Evolutionary conservation across 2,888 invertebrate genomes (phyloP).

Genomic region (Antheraea yamamai): DNA sequence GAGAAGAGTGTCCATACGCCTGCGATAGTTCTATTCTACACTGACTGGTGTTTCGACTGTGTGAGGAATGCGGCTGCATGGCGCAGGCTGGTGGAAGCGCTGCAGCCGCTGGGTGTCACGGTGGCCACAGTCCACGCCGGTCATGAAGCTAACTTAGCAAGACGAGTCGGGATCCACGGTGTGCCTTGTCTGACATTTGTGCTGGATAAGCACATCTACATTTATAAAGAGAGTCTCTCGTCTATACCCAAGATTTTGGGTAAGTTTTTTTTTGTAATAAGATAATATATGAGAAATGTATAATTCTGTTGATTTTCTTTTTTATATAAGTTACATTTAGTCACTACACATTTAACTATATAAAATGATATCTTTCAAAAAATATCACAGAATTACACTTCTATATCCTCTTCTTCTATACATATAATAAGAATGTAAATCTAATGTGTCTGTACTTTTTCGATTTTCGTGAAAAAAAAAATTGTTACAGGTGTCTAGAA

Average conservation of each 20-base stretch:
- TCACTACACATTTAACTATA: too few species aligned
- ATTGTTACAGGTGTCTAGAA: too few species aligned
- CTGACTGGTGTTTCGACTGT: slow-evolving; percentile 97
- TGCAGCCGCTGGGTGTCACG: slow-evolving; percentile 92
- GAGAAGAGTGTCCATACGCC: slow-evolving; percentile 92
- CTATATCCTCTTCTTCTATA: too few species aligned
- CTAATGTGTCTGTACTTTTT: too few species aligned
- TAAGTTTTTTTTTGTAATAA: slow-evolving; percentile 44
- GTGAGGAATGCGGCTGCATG: slow-evolving; percentile 93
- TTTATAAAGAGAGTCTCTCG: slow-evolving; percentile 91
- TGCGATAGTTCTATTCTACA: slow-evolving; percentile 94
- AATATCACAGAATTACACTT: too few species aligned
- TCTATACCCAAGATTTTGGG: slow-evolving; percentile 91
- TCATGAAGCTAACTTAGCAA: slow-evolving; percentile 88
- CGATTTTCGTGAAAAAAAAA: too few species aligned
- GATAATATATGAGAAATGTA: too few species aligned
- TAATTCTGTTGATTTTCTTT: too few species aligned
- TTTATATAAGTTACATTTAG: too few species aligned
- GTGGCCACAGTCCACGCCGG: slow-evolving; percentile 92
- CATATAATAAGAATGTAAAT: too few species aligned
- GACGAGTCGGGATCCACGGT: slow-evolving; percentile 89
- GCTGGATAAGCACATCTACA: slow-evolving; percentile 91
- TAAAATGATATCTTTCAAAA: too few species aligned
- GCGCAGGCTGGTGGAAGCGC: slow-evolving; percentile 91
- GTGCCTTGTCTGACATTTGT: slow-evolving; percentile 92